Evolutionary conservation across 92 coral and sea anemone species (phyloP).

Genomic region (Epizoanthus illoricatus): DNA sequence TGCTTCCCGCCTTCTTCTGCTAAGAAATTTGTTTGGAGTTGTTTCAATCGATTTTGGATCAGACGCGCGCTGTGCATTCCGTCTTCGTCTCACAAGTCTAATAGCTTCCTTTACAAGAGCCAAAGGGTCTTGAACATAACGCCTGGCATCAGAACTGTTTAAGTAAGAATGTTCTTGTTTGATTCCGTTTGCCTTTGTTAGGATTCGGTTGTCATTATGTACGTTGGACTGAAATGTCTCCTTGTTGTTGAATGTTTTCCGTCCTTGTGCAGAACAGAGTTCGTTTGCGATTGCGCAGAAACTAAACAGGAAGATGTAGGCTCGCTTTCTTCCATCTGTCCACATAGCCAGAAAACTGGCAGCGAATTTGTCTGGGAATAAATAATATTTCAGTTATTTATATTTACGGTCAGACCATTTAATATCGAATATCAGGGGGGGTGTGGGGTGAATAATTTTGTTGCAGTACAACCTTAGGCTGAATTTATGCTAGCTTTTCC

Average conservation of each 20-base stretch:
- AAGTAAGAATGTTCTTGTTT: not conserved
- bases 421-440: too few species aligned
- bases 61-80: not conserved
- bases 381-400: too few species aligned
- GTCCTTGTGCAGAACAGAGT: not conserved
- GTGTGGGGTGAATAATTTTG: too few species aligned
- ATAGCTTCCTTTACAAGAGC: slow-evolving; percentile 11
- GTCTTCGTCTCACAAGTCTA: slow-evolving; percentile 1
- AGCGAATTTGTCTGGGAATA: too few species aligned
- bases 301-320: not conserved
- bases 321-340: not conserved
- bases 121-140: not conserved
- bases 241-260: not conserved
- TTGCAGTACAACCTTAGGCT: too few species aligned
- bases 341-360: not conserved
- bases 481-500: too few species aligned
- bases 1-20: slow-evolving; percentile 12
- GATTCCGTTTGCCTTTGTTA: not conserved
- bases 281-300: slow-evolving; percentile 7
- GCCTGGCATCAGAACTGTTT: not conserved
- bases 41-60: not conserved
- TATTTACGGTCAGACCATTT: too few species aligned
- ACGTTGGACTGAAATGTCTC: not conserved
- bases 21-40: not conserved
- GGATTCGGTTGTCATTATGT: not conserved